phyloP scores from a whole-genome alignment of 1,140 invertebrate genomes.

The Akabosia matsudoensis region DNA sequence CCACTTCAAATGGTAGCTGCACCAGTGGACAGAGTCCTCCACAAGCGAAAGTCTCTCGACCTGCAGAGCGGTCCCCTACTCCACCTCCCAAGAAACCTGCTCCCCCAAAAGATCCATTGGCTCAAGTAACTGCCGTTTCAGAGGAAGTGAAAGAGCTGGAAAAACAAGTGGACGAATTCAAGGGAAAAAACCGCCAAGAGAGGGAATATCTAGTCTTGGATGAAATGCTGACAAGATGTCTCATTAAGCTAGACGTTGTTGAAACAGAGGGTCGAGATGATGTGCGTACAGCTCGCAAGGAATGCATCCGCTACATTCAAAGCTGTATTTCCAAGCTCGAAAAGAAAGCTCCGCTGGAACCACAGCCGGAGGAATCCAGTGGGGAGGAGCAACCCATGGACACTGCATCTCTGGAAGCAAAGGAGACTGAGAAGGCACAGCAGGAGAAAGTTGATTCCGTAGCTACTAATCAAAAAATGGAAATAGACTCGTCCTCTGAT shows the following conservation, averaged over 20 bases:
- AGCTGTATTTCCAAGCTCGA: slow-evolving; percentile 79
- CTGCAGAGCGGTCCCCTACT: slow-evolving; percentile 4
- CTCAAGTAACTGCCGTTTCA: slow-evolving; percentile 31
- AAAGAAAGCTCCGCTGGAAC: slow-evolving; percentile 53
- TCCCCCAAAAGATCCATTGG: slow-evolving; percentile 27
- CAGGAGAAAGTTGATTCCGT: background rate
- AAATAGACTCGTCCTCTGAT: background rate
- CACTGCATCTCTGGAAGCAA: background rate
- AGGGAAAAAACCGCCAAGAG: slow-evolving; percentile 67
- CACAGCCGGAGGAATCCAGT: background rate
- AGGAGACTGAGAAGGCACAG: background rate
- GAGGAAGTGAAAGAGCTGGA: slow-evolving; percentile 73
- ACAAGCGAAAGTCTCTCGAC: background rate
- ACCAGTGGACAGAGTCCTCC: background rate
- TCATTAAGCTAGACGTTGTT: slow-evolving; percentile 76
- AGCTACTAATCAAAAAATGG: background rate
- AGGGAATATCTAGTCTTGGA: slow-evolving; percentile 85
- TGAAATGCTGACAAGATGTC: slow-evolving; percentile 88
- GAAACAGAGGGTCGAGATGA: slow-evolving; percentile 86
- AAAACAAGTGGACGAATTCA: slow-evolving; percentile 72
- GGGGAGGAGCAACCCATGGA: background rate
- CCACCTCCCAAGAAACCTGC: slow-evolving; percentile 37
- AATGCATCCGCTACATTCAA: slow-evolving; percentile 83
- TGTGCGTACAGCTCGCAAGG: slow-evolving; percentile 76
- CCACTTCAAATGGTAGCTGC: slow-evolving; percentile 56